These are phyloP conservation scores for Euura lappo DNA, from an alignment of 1,140 invertebrate species.

Conservation along the genomic window DNA sequence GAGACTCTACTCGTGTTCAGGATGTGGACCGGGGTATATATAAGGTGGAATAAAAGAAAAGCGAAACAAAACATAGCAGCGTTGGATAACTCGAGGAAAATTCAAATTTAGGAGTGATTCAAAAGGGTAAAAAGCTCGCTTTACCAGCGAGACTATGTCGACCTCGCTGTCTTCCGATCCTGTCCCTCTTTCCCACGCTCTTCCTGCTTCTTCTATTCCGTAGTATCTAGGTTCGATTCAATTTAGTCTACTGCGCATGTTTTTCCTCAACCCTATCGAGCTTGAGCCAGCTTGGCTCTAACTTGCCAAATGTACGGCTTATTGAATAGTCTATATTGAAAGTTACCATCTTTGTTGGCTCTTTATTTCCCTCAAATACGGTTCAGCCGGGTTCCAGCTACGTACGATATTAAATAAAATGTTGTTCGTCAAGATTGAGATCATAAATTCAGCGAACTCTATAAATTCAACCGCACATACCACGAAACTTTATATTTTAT, in stretches of 20 bases:
- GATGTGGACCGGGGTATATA: not conserved
- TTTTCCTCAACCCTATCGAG: slow-evolving; percentile 3
- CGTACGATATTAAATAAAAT: not conserved
- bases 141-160: not conserved
- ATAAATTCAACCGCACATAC: not conserved
- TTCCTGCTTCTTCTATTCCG: not conserved
- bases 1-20: not conserved
- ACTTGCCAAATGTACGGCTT: slow-evolving; percentile 6
- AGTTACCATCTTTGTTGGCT: slow-evolving; percentile 4
- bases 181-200: not conserved
- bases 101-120: slow-evolving; percentile 3
- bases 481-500: not conserved
- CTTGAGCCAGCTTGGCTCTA: not conserved
- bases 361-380: not conserved
- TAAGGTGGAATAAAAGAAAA: slow-evolving; percentile 1
- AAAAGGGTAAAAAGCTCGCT: not conserved
- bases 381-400: not conserved
- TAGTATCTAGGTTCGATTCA: not conserved
- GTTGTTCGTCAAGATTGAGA: not conserved
- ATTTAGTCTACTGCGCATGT: slow-evolving; percentile 2
- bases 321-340: slow-evolving; percentile 7
- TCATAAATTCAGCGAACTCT: not conserved
- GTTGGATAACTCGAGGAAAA: not conserved
- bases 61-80: not conserved
- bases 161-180: not conserved